Evolutionary conservation across 2,888 invertebrate species (phyloP).

Genomic region (Napeogenes sylphis): DNA sequence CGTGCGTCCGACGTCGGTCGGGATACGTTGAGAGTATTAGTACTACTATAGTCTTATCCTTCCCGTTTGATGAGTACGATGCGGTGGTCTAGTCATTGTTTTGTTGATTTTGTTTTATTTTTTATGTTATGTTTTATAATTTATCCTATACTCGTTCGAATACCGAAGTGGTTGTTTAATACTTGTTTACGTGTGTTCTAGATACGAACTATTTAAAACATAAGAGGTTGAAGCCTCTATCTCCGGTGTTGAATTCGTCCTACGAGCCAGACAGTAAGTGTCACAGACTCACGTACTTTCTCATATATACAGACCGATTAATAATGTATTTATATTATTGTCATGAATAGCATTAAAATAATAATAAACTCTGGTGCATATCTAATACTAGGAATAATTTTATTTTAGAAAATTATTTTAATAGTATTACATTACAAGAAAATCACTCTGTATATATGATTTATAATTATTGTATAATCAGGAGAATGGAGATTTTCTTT

Average conservation of each 20-base stretch:
- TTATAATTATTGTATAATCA: neutral
- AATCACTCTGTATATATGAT: conserved; percentile 12
- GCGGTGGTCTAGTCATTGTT: conserved; percentile 11
- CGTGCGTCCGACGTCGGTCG: neutral
- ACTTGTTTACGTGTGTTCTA: conserved; percentile 29
- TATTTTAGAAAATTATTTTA: neutral
- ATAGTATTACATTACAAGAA: neutral
- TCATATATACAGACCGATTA: conserved; percentile 21
- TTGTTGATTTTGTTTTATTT: neutral
- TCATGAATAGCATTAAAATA: too few relatives aligned
- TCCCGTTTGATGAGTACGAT: neutral
- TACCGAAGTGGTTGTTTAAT: conserved; percentile 11
- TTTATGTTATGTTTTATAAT: neutral
- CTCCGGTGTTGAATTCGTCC: conserved; percentile 38
- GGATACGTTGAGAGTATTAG: neutral
- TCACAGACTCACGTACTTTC: conserved; percentile 26
- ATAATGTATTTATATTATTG: too few relatives aligned
- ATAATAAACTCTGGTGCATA: neutral
- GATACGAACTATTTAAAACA: conserved; percentile 36
- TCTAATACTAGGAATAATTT: conserved; percentile 1
- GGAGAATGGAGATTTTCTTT: neutral
- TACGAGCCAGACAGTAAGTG: conserved; percentile 66
- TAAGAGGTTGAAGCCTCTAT: conserved; percentile 51
- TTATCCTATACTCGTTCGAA: neutral
- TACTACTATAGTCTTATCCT: too few relatives aligned